Evolutionary conservation across 2,113 vertebrate genomes (phyloP).

Genomic region (Gadus chalcogrammus): DNA sequence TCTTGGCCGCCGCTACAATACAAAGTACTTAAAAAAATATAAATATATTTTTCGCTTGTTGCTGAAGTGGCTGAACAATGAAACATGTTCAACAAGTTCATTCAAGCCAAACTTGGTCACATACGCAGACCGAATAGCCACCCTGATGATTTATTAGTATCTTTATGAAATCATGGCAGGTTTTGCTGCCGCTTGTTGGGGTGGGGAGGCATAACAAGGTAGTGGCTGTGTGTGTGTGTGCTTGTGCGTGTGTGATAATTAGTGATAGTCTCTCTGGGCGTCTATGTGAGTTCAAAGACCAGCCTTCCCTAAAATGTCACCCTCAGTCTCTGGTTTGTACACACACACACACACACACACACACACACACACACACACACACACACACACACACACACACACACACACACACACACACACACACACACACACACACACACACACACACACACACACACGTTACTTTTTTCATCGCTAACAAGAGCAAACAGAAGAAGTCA

Average conservation of each 20-base stretch:
- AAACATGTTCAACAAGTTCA: too few relatives aligned
- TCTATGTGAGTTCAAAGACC: conserved; percentile 66
- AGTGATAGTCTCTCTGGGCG: conserved; percentile 52
- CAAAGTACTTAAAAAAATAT: too few relatives aligned
- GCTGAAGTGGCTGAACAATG: too few relatives aligned
- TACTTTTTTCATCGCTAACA: background rate
- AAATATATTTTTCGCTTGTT: too few relatives aligned
- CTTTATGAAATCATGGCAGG: conserved; percentile 44
- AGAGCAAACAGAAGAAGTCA: too few relatives aligned
- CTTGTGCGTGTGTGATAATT: conserved; percentile 51
- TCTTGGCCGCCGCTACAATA: too few relatives aligned
- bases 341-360: too few relatives aligned
- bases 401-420: conserved; percentile 9
- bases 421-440: conserved; percentile 2
- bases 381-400: too few relatives aligned
- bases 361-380: too few relatives aligned
- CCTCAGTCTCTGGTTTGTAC: conserved; percentile 47
- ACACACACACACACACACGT: conserved; percentile 13
- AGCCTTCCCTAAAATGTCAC: conserved; percentile 69
- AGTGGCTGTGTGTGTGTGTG: conserved; percentile 32
- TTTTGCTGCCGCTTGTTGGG: conserved; percentile 52
- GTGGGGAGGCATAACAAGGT: conserved; percentile 56
- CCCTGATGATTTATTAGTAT: conserved; percentile 15
- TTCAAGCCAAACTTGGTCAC: too few relatives aligned
- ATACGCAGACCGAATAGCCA: too few relatives aligned